Base-by-base conservation (phyloP, 2,888 invertebrate genomes). In the Cephus nigrinus region DNA sequence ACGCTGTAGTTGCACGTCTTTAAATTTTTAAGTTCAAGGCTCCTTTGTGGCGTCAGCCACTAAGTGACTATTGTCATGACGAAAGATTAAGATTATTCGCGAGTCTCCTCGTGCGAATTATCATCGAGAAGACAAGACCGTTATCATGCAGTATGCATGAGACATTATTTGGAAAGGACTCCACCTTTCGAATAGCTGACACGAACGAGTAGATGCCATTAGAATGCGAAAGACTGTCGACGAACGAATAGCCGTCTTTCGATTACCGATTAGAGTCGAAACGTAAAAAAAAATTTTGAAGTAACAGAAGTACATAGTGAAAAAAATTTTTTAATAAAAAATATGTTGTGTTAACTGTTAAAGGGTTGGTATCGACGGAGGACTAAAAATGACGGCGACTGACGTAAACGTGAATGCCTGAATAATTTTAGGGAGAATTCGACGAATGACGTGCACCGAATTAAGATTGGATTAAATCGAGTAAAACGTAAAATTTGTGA, bases 401-500 rank as follows among this genome's bases (percentile, higher is more conserved):
- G 55, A 55, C 23, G 15, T 23, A 2, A 23, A 9, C 9, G 23
- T 2, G 55, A 23, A 55, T 9, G 23, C 2, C 23, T 23, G 55
- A 55, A 23, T 55, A 9, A 55, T 23, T 55, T 55, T 23, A 23
- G 55, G 55, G 23, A 55, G 55, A 55, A 55, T 23, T 55, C 9
- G 23, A 23, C 23, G 55, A 55, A 23, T 23, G 55, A 55, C 55
- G 55, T 74, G 78, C 72, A 80, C 73, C 79, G 82, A 82, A 83
- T 84, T 81, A 79, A 79, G 80, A 83, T 85, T 84, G 82, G 85
- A 85, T 85, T 85, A 84, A 80, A 83, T 76, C 76, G 80, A 78
- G 79, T 85, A 84, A 85, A 85, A 85, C 82, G 80, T 75, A 83
- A 83, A 85, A 84, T 84, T 85, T 81, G 82, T 73, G 75, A 74